phyloP scores from a whole-genome alignment of 2,797 vertebrate genomes.

The Microctenopoma steveboyesi region DNA sequence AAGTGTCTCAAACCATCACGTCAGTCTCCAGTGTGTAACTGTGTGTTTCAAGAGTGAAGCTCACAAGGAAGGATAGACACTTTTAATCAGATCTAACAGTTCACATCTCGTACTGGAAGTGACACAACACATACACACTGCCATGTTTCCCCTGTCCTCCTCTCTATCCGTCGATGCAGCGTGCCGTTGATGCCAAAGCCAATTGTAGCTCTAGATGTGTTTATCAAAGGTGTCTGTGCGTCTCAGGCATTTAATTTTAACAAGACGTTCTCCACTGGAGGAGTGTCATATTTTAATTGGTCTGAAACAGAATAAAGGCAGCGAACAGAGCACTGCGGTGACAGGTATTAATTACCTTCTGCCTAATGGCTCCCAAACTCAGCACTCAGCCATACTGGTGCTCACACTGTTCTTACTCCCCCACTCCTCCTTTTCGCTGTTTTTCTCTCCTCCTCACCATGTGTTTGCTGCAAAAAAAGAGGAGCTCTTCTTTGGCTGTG shows the following conservation, averaged over 20 bases:
- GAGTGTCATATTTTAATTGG: slow-evolving; percentile 83
- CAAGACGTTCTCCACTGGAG: slow-evolving; percentile 68
- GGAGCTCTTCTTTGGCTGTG: slow-evolving; percentile 51
- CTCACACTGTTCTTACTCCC: slow-evolving; percentile 64
- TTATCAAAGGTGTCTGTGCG: slow-evolving; percentile 77
- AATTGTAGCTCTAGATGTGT: slow-evolving; percentile 73
- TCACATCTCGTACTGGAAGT: slow-evolving; percentile 59
- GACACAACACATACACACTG: slow-evolving; percentile 53
- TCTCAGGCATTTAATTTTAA: slow-evolving; percentile 77
- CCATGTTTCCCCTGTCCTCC: slow-evolving; percentile 32
- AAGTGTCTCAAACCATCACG: slow-evolving; percentile 55
- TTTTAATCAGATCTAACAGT: slow-evolving; percentile 72
- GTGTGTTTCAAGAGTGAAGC: slow-evolving; percentile 37
- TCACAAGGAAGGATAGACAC: slow-evolving; percentile 42
- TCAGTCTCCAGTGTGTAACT: slow-evolving; percentile 36
- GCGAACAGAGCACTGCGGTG: slow-evolving; percentile 63
- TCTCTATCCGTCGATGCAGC: slow-evolving; percentile 43
- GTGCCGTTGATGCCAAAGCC: slow-evolving; percentile 69
- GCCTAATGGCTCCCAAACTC: slow-evolving; percentile 77
- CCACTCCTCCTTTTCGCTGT: slow-evolving; percentile 44
- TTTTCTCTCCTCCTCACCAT: slow-evolving; percentile 54
- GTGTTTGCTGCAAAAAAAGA: slow-evolving; percentile 42
- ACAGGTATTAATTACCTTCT: slow-evolving; percentile 82
- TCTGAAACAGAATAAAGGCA: slow-evolving; percentile 74
- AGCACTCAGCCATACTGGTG: slow-evolving; percentile 71